phyloP scores from a whole-genome alignment of 2,797 vertebrate genomes.

The Pterois miles region DNA sequence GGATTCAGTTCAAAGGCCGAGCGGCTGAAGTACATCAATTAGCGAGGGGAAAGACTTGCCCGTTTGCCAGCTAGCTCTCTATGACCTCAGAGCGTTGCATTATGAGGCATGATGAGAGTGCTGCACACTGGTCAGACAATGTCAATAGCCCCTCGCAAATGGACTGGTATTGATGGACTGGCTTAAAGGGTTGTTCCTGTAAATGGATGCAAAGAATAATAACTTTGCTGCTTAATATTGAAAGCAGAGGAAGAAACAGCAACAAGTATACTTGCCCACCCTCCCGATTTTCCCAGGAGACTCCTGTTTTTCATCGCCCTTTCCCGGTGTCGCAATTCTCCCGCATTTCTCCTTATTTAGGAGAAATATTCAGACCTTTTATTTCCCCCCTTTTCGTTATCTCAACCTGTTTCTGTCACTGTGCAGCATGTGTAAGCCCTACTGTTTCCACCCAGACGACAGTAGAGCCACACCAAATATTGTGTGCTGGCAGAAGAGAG shows the following conservation, averaged over 20 bases:
- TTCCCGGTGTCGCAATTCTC: too few species aligned
- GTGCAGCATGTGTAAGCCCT: too few species aligned
- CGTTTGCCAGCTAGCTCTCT: conserved; percentile 59
- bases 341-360: too few species aligned
- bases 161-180: conserved; percentile 71
- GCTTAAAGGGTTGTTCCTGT: conserved; percentile 63
- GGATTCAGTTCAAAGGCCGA: conserved; percentile 83
- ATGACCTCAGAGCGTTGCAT: conserved; percentile 75
- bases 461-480: too few species aligned
- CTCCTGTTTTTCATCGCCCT: too few species aligned
- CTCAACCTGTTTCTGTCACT: too few species aligned
- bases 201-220: conserved; percentile 70
- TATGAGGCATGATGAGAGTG: conserved; percentile 55
- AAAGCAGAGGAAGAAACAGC: not conserved
- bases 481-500: too few species aligned
- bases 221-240: conserved; percentile 1
- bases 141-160: conserved; percentile 69
- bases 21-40: conserved; percentile 84
- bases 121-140: conserved; percentile 47
- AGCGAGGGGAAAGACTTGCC: conserved; percentile 62
- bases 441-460: too few species aligned
- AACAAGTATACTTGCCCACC: not conserved
- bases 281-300: too few species aligned
- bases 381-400: too few species aligned
- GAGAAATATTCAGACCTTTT: too few species aligned